Evolutionary conservation across 2,113 vertebrate species (phyloP).

Genomic region (Plectropomus leopardus): DNA sequence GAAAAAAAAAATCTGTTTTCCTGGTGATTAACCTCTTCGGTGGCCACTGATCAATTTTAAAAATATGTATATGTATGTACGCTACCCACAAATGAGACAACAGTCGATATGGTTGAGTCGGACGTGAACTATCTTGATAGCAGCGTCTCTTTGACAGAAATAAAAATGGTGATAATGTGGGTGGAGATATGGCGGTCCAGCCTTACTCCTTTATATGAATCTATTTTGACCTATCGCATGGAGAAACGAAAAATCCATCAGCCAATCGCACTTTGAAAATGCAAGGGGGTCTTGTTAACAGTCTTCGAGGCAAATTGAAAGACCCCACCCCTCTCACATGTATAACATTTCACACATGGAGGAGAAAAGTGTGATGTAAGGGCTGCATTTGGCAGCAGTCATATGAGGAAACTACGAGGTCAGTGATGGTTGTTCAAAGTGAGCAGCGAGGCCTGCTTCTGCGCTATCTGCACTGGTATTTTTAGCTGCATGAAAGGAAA

Average conservation of each 20-base stretch:
- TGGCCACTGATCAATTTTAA: too few relatives aligned
- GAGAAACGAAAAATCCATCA: constrained; percentile 17
- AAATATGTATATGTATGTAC: too few relatives aligned
- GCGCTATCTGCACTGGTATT: not conserved
- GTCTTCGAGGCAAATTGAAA: constrained; percentile 3
- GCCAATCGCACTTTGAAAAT: constrained; percentile 11
- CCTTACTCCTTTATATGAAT: constrained; percentile 40
- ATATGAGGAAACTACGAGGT: not conserved
- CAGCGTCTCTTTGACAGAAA: constrained; percentile 30
- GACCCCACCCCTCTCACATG: not conserved
- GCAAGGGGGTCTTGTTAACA: not conserved
- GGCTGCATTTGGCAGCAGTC: constrained; percentile 11
- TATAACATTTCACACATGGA: constrained; percentile 42
- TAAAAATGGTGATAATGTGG: constrained; percentile 47
- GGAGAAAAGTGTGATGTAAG: constrained; percentile 51
- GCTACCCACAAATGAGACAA: not conserved
- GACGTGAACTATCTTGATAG: constrained; percentile 41
- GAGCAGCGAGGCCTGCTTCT: not conserved
- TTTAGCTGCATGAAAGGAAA: too few relatives aligned
- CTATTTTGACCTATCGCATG: constrained; percentile 15
- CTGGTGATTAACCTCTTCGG: not conserved
- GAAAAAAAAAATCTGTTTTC: too few relatives aligned
- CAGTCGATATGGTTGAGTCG: not conserved
- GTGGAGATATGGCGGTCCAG: constrained; percentile 60
- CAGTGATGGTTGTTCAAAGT: not conserved